These are phyloP conservation scores for Oppia nitens DNA, from an alignment of 1,140 invertebrate genomes.

Conservation along the genomic window DNA sequence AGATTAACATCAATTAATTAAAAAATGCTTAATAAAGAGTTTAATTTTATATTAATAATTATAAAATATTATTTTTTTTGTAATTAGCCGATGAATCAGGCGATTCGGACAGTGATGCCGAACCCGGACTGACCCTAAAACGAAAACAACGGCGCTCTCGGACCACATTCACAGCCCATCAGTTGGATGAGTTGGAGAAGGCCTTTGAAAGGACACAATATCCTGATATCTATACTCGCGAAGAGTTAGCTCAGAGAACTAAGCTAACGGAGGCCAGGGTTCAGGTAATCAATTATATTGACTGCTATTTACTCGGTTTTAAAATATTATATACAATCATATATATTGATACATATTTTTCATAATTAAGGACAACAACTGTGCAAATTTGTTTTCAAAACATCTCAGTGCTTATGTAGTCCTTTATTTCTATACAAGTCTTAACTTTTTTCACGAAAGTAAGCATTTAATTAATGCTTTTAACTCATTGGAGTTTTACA, in stretches of 20 bases:
- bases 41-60: no score
- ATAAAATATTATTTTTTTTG: no score
- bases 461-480: no score
- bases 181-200: constrained; percentile 71
- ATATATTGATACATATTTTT: background rate
- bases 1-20: no score
- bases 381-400: background rate
- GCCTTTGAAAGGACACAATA: constrained; percentile 82
- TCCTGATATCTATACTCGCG: constrained; percentile 72
- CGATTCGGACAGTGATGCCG: constrained; percentile 9
- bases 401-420: background rate
- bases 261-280: constrained; percentile 82
- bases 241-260: constrained; percentile 75
- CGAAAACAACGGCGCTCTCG: constrained; percentile 45
- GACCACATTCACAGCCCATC: constrained; percentile 68
- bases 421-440: no score
- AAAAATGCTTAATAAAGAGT: no score
- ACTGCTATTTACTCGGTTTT: no score
- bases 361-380: background rate
- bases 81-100: constrained; percentile 11
- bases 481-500: no score
- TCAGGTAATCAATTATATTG: constrained; percentile 46
- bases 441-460: no score
- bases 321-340: background rate
- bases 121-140: constrained; percentile 17